Evolutionary conservation across 2,888 invertebrate genomes (phyloP).

Genomic region (Lordiphosa fenestrarum): DNA sequence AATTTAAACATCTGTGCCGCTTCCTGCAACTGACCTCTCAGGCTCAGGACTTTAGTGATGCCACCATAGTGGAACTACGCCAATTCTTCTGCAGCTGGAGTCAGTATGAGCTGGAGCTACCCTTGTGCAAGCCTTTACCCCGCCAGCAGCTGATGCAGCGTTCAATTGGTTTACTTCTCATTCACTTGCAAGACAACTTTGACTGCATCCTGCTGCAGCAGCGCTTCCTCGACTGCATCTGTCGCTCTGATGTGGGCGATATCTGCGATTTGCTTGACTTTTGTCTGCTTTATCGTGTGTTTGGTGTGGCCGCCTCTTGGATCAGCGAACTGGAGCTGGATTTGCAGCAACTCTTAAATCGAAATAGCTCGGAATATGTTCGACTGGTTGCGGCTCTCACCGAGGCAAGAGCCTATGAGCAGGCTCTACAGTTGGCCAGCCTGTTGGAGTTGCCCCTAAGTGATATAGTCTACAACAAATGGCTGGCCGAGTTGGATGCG

Average conservation of each 20-base stretch:
- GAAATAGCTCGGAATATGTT: slow-evolving; percentile 80
- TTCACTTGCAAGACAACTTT: slow-evolving; percentile 84
- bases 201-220: slow-evolving; percentile 84
- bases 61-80: slow-evolving; percentile 79
- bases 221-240: slow-evolving; percentile 83
- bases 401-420: slow-evolving; percentile 80
- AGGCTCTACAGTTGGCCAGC: slow-evolving; percentile 82
- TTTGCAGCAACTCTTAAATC: slow-evolving; percentile 65
- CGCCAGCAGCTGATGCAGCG: slow-evolving; percentile 82
- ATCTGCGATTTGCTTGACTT: slow-evolving; percentile 81
- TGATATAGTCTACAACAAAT: slow-evolving; percentile 81
- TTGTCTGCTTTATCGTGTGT: slow-evolving; percentile 80
- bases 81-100: slow-evolving; percentile 76
- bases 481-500: slow-evolving; percentile 81
- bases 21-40: slow-evolving; percentile 82
- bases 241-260: slow-evolving; percentile 83
- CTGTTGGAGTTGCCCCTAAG: slow-evolving; percentile 80
- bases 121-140: slow-evolving; percentile 76
- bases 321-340: slow-evolving; percentile 58
- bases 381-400: slow-evolving; percentile 81
- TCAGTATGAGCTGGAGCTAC: slow-evolving; percentile 72
- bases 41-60: slow-evolving; percentile 81
- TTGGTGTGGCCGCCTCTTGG: slow-evolving; percentile 81
- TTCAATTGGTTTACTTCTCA: slow-evolving; percentile 83
- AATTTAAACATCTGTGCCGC: slow-evolving; percentile 83